phyloP scores from a whole-genome alignment of 1,140 invertebrate species.

The Hypothenemus hampei region DNA sequence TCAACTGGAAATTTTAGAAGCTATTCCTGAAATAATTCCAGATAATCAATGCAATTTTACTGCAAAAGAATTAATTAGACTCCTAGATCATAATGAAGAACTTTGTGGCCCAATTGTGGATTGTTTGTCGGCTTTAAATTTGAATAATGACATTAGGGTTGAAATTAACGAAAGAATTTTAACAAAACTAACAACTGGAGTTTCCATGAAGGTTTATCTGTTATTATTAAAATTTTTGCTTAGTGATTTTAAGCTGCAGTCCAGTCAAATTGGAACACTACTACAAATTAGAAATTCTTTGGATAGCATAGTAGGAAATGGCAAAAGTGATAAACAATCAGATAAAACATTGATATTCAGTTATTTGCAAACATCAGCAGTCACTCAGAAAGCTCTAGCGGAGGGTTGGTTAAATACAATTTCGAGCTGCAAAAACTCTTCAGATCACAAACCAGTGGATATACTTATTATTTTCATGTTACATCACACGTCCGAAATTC shows the following conservation, averaged over 20 bases:
- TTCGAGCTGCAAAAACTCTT: conserved; percentile 24
- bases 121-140: conserved; percentile 38
- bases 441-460: conserved; percentile 45
- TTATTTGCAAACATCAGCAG: conserved; percentile 27
- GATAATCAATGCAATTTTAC: conserved; percentile 34
- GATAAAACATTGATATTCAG: conserved; percentile 36
- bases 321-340: conserved; percentile 28
- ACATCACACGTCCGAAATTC: conserved; percentile 42
- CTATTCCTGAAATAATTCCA: conserved; percentile 40
- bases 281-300: conserved; percentile 35
- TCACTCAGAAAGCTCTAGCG: conserved; percentile 26
- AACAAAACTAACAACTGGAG: conserved; percentile 24
- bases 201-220: conserved; percentile 35
- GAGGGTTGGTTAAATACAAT: conserved; percentile 39
- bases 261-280: conserved; percentile 22
- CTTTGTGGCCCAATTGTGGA: conserved; percentile 38
- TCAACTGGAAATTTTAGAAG: conserved; percentile 41
- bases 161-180: conserved; percentile 38
- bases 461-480: conserved; percentile 46
- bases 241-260: conserved; percentile 25
- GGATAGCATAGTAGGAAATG: conserved; percentile 31
- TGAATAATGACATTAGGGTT: conserved; percentile 26
- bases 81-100: conserved; percentile 35
- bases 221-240: conserved; percentile 39
- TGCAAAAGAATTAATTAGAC: conserved; percentile 33